Evolutionary conservation across 1,140 invertebrate genomes (phyloP), one percentile per base, ranked within the genome.

Genomic region (Nilaparvata lugens): DNA sequence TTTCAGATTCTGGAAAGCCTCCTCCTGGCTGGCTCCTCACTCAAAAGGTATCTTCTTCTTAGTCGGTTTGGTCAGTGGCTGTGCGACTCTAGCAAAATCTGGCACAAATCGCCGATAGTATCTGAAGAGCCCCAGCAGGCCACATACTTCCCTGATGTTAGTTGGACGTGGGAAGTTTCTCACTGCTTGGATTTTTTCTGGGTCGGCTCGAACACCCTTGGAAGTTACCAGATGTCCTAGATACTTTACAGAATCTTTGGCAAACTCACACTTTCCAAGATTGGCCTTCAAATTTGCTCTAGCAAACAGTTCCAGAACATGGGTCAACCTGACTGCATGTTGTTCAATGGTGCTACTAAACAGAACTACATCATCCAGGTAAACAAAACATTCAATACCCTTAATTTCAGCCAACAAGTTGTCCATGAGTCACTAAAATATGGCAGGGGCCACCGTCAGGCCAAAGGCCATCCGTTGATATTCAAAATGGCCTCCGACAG

Each of bases 141-240:
- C n/a, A n/a, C n/a, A n/a, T n/a, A n/a, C n/a, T n/a, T n/a, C n/a
- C n/a, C 77, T 6, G 71, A 68, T 58, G 11, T 66, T 73, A 64
- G 65, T 73, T n/a, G 76, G 73, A 24, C 25, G 56, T 11, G 74
- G 72, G 62, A 71, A 75, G 19, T 76, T 65, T 61, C 63, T 55
- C 14, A 78, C 64, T 3, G 67, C 62, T 52, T 58, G 57, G 3
- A 75, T 67, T 71, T 78, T 79, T 2, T 65, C 53, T 14, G 70
- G 73, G 64, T 76, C 69, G 4, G 75, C 74, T 57, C 62, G 61
- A 5, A 80, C 67, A 13, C 78, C 76, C n/a, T n/a, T n/a, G n/a
- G n/a, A n/a, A n/a, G n/a, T n/a, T n/a, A n/a, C n/a, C n/a, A n/a
- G n/a, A n/a, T n/a, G n/a, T n/a, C n/a, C n/a, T n/a, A n/a, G n/a